These are phyloP conservation scores for Chrysemys picta DNA, from an alignment of 2,113 vertebrate genomes.

Conservation along the genomic window DNA sequence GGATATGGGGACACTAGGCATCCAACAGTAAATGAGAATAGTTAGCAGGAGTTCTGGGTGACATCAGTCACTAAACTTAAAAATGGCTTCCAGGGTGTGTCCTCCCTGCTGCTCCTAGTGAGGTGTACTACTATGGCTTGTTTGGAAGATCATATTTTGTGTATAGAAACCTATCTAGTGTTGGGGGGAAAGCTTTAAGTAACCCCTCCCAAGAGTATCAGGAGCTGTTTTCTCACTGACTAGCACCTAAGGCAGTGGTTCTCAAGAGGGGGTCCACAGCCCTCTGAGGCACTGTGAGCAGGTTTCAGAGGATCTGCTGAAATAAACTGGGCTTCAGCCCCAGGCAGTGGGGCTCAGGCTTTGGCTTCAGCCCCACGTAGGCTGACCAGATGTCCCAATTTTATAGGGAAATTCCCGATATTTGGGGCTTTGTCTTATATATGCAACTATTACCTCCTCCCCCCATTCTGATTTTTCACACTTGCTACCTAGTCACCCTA, in stretches of 20 bases:
- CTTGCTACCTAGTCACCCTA: background rate
- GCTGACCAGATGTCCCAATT: background rate
- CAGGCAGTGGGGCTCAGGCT: too few relatives aligned
- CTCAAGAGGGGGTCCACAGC: background rate
- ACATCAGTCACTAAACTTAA: background rate
- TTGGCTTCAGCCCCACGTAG: background rate
- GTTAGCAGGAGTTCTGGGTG: background rate
- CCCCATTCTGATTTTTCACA: background rate
- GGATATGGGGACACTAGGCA: background rate
- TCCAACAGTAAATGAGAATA: background rate
- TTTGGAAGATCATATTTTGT: background rate
- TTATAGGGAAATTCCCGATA: background rate
- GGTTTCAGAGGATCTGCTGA: background rate
- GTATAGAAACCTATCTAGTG: rapidly evolving
- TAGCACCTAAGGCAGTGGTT: background rate
- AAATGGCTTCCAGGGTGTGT: background rate
- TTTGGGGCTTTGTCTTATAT: background rate
- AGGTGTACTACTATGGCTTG: background rate
- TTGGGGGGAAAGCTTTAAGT: background rate
- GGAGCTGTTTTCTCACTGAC: background rate
- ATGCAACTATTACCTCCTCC: background rate
- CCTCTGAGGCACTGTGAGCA: background rate
- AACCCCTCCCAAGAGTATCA: background rate
- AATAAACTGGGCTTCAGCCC: background rate
- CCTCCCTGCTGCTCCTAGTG: background rate